Percentiles rank a stretch among this genome's conserved stretches.
Evolutionary conservation across 2,797 vertebrate species (phyloP).

Genomic region (Phylloscopus collybita): DNA sequence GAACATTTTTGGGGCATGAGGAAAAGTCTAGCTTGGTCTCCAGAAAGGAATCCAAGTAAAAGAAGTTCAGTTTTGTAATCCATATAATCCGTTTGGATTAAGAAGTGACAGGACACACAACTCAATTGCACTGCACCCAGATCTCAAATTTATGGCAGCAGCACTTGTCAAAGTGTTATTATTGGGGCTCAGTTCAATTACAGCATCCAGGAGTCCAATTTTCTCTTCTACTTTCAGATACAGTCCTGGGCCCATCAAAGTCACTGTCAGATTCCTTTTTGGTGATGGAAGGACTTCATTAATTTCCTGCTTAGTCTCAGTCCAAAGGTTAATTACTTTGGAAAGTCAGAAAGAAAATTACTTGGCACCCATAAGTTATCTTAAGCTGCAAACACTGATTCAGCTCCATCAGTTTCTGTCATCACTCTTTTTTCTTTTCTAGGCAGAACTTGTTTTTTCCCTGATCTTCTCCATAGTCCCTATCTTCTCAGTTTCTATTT

Average conservation of each 20-base stretch:
- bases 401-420: background rate
- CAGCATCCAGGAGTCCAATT: background rate
- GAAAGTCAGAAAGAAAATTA: slow-evolving; percentile 28
- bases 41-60: background rate
- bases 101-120: background rate
- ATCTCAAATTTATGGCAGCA: background rate
- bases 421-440: background rate
- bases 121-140: background rate
- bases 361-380: background rate
- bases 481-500: background rate
- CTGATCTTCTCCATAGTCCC: background rate
- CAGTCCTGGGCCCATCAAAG: background rate
- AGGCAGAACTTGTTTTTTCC: background rate
- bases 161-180: background rate
- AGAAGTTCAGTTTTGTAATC: background rate
- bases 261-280: background rate
- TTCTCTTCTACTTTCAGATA: background rate
- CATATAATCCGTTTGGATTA: background rate
- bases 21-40: background rate
- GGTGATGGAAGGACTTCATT: slow-evolving; percentile 15
- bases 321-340: slow-evolving; percentile 55
- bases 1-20: background rate
- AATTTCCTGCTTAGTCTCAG: slow-evolving; percentile 9
- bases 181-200: background rate
- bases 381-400: background rate